phyloP scores from a whole-genome alignment of 2,797 vertebrate species.

The Muscicapa striata region DNA sequence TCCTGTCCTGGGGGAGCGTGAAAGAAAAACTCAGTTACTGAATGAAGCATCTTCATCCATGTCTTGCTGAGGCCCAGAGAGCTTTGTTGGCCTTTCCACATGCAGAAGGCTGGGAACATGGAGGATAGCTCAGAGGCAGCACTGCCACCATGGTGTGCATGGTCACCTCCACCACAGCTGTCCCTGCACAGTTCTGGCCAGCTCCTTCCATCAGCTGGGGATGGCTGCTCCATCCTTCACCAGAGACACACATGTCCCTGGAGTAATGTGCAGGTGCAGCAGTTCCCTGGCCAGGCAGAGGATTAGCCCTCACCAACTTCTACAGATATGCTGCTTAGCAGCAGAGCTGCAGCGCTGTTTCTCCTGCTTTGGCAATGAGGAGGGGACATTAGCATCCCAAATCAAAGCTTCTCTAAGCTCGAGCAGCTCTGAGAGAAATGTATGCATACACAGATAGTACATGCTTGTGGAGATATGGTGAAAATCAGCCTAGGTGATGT shows the following conservation, averaged over 20 bases:
- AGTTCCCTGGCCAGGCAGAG: fast-evolving
- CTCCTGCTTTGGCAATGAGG: background rate
- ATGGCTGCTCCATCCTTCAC: background rate
- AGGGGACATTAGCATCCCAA: background rate
- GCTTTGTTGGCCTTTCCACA: background rate
- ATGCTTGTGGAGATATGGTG: fast-evolving
- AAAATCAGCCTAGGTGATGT: background rate
- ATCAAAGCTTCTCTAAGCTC: background rate
- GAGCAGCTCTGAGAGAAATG: background rate
- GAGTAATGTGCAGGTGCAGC: background rate
- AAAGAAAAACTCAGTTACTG: background rate
- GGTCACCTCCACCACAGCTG: background rate
- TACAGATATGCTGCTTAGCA: background rate
- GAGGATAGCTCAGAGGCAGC: background rate
- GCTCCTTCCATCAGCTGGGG: background rate
- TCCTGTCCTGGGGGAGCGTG: background rate
- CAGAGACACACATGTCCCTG: background rate
- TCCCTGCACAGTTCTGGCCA: background rate
- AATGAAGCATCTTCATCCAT: background rate
- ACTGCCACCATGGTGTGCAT: background rate
- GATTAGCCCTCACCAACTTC: background rate
- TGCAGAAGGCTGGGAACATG: background rate
- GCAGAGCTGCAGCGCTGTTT: background rate
- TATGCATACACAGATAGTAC: background rate
- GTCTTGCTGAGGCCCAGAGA: background rate